Evolutionary conservation across 1,140 invertebrate genomes (phyloP).

Genomic region (Scaptomyza montana): DNA sequence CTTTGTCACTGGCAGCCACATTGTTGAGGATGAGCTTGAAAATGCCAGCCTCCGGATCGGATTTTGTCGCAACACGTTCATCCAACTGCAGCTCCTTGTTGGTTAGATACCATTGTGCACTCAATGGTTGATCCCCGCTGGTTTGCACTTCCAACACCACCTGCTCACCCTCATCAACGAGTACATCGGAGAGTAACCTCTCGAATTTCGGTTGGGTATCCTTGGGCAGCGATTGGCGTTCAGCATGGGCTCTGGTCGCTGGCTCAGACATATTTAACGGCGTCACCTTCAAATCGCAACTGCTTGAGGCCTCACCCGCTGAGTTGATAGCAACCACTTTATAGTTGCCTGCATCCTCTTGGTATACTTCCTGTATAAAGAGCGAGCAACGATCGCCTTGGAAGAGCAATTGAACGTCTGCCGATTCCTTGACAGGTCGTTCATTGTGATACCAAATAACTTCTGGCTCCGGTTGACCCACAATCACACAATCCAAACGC

Average conservation of each 20-base stretch:
- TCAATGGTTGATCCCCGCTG: conserved; percentile 89
- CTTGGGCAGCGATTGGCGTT: conserved; percentile 76
- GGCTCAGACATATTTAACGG: conserved; percentile 79
- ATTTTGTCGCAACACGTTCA: conserved; percentile 84
- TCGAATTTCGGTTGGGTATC: conserved; percentile 88
- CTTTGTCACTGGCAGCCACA: conserved; percentile 87
- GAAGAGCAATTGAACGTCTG: conserved; percentile 90
- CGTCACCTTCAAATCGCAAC: conserved; percentile 87
- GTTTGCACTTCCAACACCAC: conserved; percentile 90
- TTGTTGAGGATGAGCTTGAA: conserved; percentile 86
- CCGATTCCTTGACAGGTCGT: conserved; percentile 92
- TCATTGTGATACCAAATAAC: conserved; percentile 95
- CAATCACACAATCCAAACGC: conserved; percentile 91
- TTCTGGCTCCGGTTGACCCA: conserved; percentile 93
- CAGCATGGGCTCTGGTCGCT: conserved; percentile 65
- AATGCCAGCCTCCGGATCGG: conserved; percentile 85
- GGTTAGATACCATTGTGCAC: conserved; percentile 91
- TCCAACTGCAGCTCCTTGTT: conserved; percentile 86
- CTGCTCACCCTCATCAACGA: conserved; percentile 88
- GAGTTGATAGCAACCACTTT: conserved; percentile 92
- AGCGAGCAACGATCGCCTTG: conserved; percentile 92
- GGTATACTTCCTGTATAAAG: conserved; percentile 89
- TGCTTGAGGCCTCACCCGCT: conserved; percentile 90
- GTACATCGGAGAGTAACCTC: conserved; percentile 88
- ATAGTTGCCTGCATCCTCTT: conserved; percentile 91